Percentiles rank a stretch among this genome's conserved stretches.
These are phyloP conservation scores for Danaus melanippus DNA, from an alignment of 1,140 invertebrate genomes.

Conservation along the genomic window DNA sequence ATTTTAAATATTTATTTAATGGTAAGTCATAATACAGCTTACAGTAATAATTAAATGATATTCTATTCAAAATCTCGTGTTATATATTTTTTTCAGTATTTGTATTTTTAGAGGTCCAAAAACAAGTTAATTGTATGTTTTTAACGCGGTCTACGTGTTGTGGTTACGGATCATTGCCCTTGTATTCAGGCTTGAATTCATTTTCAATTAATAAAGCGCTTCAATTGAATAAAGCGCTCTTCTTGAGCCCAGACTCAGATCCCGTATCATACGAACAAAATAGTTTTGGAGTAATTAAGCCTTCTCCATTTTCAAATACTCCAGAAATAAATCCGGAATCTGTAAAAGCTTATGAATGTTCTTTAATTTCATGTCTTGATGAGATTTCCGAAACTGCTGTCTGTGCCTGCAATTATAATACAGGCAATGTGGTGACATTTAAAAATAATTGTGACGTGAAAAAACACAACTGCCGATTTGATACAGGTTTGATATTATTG, in stretches of 20 bases:
- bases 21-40: too few relatives aligned
- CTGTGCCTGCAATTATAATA: constrained; percentile 39
- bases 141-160: constrained; percentile 4
- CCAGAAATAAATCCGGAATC: constrained; percentile 17
- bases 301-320: constrained; percentile 18
- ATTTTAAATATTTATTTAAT: too few relatives aligned
- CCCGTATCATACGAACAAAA: constrained; percentile 14
- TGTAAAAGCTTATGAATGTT: constrained; percentile 24
- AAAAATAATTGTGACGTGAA: constrained; percentile 33
- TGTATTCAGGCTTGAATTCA: not conserved
- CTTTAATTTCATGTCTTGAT: constrained; percentile 18
- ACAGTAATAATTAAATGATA: too few relatives aligned
- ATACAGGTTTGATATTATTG: constrained; percentile 26
- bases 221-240: constrained; percentile 2
- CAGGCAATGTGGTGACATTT: constrained; percentile 37
- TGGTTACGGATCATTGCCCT: not conserved
- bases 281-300: constrained; percentile 12
- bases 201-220: not conserved
- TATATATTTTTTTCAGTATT: constrained; percentile 9
- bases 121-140: constrained; percentile 1
- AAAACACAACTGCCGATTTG: constrained; percentile 40
- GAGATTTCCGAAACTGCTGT: constrained; percentile 15
- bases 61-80: not conserved
- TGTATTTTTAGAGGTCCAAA: constrained; percentile 1
- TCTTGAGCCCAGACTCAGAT: constrained; percentile 13